Conservation (phyloP, 2,888 invertebrate genomes). For the Cryptus viduatorius region DNA sequence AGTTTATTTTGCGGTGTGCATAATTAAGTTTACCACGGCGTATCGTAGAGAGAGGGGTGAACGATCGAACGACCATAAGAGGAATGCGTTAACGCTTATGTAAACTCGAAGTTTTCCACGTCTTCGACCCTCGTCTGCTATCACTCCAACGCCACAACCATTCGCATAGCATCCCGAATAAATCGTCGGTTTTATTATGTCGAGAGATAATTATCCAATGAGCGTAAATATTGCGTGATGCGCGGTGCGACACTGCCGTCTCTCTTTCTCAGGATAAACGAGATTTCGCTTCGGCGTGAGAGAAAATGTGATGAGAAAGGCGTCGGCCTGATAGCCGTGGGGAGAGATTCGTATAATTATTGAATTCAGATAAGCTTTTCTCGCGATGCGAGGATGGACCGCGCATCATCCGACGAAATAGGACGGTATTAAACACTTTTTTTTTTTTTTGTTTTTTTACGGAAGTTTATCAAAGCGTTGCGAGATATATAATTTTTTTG, state of each 20-base stretch:
- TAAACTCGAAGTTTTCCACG: conserved; percentile 29
- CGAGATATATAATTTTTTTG: conserved; percentile 33
- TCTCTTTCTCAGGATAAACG: conserved; percentile 2
- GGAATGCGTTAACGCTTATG: conserved; percentile 46
- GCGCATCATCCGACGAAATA: background rate
- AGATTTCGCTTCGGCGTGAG: conserved; percentile 21
- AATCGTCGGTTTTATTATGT: conserved; percentile 48
- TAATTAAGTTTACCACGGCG: conserved; percentile 43
- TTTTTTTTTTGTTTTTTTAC: background rate
- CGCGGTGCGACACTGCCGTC: conserved; percentile 25
- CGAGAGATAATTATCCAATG: conserved; percentile 52
- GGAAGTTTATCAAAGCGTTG: conserved; percentile 18
- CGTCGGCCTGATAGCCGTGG: conserved; percentile 19
- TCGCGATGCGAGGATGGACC: background rate
- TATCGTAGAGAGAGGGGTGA: background rate
- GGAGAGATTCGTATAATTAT: conserved; percentile 14
- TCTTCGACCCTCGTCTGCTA: background rate
- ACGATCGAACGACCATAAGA: conserved; percentile 6
- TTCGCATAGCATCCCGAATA: background rate
- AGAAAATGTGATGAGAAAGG: conserved; percentile 9
- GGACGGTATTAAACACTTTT: background rate
- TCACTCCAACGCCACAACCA: background rate
- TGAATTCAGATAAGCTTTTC: conserved; percentile 23
- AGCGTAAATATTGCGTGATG: conserved; percentile 49
- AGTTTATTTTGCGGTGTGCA: conserved; percentile 52